Evolutionary conservation across 2,888 invertebrate genomes (phyloP).

Genomic region (Pristionchus mayeri): DNA sequence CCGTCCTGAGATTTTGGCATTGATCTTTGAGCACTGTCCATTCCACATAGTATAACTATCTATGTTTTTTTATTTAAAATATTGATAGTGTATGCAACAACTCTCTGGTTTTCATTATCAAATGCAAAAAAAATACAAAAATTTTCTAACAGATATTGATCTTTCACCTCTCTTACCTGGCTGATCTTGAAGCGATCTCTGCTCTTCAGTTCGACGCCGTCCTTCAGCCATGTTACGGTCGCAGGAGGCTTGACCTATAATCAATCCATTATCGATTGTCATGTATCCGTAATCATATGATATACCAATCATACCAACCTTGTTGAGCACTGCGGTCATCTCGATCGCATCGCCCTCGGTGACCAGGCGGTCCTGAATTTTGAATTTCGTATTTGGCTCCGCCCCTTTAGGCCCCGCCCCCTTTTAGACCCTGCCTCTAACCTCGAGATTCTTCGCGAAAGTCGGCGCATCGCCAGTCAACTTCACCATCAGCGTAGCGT

Average conservation of each 20-base stretch:
- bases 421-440: neutral
- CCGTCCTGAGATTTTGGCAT: slow-evolving; percentile 58
- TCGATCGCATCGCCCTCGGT: slow-evolving; percentile 71
- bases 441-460: slow-evolving; percentile 63
- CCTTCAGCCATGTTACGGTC: slow-evolving; percentile 94
- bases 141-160: neutral
- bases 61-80: neutral
- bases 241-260: slow-evolving; percentile 85
- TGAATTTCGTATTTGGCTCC: neutral
- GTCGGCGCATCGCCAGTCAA: slow-evolving; percentile 71
- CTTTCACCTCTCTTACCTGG: neutral
- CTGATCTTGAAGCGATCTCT: slow-evolving; percentile 44
- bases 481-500: slow-evolving; percentile 69
- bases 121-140: no score
- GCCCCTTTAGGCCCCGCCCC: no score
- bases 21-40: slow-evolving; percentile 36
- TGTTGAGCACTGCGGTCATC: slow-evolving; percentile 71
- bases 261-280: neutral
- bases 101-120: no score
- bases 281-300: neutral
- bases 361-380: slow-evolving; percentile 65
- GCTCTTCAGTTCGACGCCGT: slow-evolving; percentile 77
- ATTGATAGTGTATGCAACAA: no score
- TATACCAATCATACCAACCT: slow-evolving; percentile 34
- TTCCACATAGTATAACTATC: slow-evolving; percentile 62